These are phyloP conservation scores for Drosophila emarginata DNA, from an alignment of 2,888 invertebrate species.

Conservation along the genomic window DNA sequence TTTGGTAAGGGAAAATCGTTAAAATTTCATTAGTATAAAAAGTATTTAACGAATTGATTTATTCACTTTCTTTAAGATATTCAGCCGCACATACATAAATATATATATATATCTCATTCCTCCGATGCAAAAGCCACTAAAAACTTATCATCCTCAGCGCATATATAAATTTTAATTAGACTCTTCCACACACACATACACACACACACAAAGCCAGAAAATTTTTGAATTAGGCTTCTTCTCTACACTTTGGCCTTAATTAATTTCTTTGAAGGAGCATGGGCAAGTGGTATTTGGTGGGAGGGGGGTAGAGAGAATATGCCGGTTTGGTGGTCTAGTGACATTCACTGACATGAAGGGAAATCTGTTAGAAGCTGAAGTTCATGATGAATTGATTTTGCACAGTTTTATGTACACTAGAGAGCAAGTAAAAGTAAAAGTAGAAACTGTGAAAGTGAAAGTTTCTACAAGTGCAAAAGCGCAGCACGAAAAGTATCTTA, in stretches of 20 bases:
- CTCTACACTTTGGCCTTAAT: constrained; percentile 61
- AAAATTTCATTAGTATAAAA: not conserved
- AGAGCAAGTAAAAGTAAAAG: constrained; percentile 8
- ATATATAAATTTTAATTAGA: constrained; percentile 75
- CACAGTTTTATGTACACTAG: constrained; percentile 31
- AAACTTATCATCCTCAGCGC: constrained; percentile 69
- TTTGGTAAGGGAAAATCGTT: not conserved
- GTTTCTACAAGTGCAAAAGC: constrained; percentile 68
- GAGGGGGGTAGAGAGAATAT: not conserved
- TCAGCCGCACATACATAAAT: not conserved
- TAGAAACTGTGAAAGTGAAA: constrained; percentile 49
- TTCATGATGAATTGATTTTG: constrained; percentile 68
- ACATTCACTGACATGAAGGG: constrained; percentile 42
- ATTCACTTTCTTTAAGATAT: not conserved
- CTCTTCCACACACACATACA: constrained; percentile 25
- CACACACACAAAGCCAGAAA: constrained; percentile 14
- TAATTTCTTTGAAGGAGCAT: constrained; percentile 44
- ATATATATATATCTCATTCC: not conserved
- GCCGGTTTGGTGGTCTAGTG: constrained; percentile 65
- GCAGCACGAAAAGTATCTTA: constrained; percentile 69
- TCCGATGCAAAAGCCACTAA: constrained; percentile 55
- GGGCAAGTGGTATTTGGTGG: not conserved
- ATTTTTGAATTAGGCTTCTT: constrained; percentile 16
- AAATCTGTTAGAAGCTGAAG: constrained; percentile 8
- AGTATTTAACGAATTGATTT: not conserved